Evolutionary conservation across 2,888 invertebrate species (phyloP).

Genomic region (Micoletzkya japonica): DNA sequence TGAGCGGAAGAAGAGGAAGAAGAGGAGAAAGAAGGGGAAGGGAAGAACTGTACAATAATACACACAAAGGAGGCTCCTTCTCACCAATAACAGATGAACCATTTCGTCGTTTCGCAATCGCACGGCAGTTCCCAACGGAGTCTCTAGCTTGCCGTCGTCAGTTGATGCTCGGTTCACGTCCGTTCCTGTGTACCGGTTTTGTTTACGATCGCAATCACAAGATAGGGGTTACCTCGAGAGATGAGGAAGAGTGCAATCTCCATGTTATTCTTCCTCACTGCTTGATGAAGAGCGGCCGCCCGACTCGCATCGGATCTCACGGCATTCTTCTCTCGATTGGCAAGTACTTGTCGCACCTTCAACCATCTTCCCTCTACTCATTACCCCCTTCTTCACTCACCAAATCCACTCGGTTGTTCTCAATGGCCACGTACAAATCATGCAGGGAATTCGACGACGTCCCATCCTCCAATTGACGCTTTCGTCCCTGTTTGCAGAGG

Average conservation of each 20-base stretch:
- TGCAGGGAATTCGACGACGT: slow-evolving; percentile 7
- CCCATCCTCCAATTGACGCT: not conserved
- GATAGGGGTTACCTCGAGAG: slow-evolving; percentile 3
- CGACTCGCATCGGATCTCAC: not conserved
- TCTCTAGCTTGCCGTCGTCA: slow-evolving; percentile 21
- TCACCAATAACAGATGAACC: slow-evolving; percentile 8
- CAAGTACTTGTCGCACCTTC: slow-evolving; percentile 21
- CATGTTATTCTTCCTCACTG: slow-evolving; percentile 15
- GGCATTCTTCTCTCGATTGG: slow-evolving; percentile 14
- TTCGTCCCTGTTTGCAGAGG: no score
- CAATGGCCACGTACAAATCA: slow-evolving; percentile 22
- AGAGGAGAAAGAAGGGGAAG: no score
- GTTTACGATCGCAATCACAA: no score
- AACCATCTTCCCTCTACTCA: not conserved
- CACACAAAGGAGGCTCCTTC: not conserved
- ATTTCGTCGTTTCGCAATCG: slow-evolving; percentile 6
- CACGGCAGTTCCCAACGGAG: slow-evolving; percentile 22
- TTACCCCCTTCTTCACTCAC: not conserved
- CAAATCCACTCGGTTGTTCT: slow-evolving; percentile 21
- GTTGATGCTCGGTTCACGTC: slow-evolving; percentile 28
- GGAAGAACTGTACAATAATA: no score
- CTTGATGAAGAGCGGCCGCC: slow-evolving; percentile 14
- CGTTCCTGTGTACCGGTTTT: slow-evolving; percentile 7
- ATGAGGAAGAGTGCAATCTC: slow-evolving; percentile 17
- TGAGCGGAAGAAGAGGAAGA: no score